Evolutionary conservation across 2,113 vertebrate genomes (phyloP).

Genomic region (Carassius auratus): DNA sequence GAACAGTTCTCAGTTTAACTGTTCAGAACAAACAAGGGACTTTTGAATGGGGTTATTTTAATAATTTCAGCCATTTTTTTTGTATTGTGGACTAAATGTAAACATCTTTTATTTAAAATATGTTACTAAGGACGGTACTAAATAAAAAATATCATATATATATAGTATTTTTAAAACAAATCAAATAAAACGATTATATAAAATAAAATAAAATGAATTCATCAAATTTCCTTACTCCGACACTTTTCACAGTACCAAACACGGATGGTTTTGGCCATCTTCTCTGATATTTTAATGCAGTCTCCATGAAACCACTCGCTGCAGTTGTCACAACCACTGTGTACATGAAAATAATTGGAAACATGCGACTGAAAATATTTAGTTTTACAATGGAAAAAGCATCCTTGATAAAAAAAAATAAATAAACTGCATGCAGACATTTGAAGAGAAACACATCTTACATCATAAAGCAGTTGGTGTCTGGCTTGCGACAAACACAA

Average conservation of each 20-base stretch:
- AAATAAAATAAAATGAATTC: no score
- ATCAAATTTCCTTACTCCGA: conserved; percentile 74
- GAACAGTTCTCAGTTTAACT: no score
- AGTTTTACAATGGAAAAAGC: neutral
- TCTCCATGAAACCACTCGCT: conserved; percentile 94
- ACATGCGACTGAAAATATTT: neutral
- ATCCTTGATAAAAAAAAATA: neutral
- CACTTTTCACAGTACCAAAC: conserved; percentile 92
- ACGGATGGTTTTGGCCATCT: conserved; percentile 89
- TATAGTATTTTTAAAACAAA: neutral
- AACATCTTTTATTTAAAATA: no score
- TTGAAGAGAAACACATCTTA: conserved; percentile 62
- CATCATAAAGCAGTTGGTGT: conserved; percentile 96
- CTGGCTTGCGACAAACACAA: conserved; percentile 86
- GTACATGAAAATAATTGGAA: conserved; percentile 1
- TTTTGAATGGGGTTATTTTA: no score
- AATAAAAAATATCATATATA: neutral
- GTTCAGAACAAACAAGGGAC: no score
- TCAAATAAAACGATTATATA: neutral
- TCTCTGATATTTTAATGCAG: conserved; percentile 92
- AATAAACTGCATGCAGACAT: neutral
- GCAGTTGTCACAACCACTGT: conserved; percentile 90
- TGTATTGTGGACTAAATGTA: no score
- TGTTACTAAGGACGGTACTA: no score
- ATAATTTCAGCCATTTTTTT: no score